Evolutionary conservation across 2,797 vertebrate species (phyloP).

Genomic region (Pterois miles): DNA sequence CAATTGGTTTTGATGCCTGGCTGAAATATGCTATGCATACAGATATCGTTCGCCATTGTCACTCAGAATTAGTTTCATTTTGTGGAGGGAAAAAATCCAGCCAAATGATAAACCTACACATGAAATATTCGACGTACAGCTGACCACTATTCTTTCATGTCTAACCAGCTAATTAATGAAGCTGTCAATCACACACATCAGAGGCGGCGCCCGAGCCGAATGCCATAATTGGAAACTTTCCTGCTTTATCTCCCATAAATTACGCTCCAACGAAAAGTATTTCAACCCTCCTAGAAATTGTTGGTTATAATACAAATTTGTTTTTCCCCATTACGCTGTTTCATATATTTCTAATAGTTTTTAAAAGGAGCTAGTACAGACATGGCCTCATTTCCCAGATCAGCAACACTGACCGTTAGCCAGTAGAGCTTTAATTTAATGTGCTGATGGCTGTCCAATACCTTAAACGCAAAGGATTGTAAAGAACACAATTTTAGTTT

Average conservation of each 20-base stretch:
- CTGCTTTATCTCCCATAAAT: constrained; percentile 15
- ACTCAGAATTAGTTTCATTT: constrained; percentile 26
- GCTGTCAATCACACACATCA: constrained; percentile 49
- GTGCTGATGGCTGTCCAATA: neutral
- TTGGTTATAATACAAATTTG: constrained; percentile 7
- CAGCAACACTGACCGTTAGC: neutral
- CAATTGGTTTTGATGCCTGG: constrained; percentile 2
- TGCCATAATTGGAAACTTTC: constrained; percentile 49
- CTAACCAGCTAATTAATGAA: constrained; percentile 47
- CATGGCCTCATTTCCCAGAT: neutral
- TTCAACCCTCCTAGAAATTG: constrained; percentile 25
- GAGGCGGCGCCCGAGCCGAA: constrained; percentile 21
- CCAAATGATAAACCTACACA: constrained; percentile 25
- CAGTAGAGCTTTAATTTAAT: neutral
- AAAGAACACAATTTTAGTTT: neutral
- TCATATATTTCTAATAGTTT: neutral
- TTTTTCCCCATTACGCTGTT: constrained; percentile 5
- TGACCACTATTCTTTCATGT: constrained; percentile 45
- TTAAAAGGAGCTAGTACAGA: no score
- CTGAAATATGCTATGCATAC: constrained; percentile 19
- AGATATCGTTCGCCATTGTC: constrained; percentile 3
- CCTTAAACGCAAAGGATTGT: neutral
- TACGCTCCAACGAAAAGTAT: constrained; percentile 1
- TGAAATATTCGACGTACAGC: constrained; percentile 15
- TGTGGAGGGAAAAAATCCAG: neutral